phyloP scores from a whole-genome alignment of 92 coral and sea anemone species.

The Siderastrea siderea region DNA sequence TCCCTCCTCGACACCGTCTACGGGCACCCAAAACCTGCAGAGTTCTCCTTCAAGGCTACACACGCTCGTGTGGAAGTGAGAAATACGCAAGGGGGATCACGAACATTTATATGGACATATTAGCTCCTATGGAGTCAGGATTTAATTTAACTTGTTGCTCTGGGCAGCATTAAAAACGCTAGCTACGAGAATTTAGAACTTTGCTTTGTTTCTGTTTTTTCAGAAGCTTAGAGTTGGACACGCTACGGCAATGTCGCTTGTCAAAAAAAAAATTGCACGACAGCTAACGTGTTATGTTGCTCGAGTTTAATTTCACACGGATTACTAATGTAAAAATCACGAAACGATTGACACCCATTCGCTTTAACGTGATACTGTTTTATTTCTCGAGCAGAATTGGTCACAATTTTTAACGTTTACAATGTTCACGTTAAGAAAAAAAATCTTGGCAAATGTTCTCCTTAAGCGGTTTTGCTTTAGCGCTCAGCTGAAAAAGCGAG shows the following conservation, averaged over 20 bases:
- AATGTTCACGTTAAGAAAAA: constrained; percentile 1
- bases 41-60: constrained; percentile 71
- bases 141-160: constrained; percentile 16
- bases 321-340: constrained; percentile 15
- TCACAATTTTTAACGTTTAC: background rate
- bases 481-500: constrained; percentile 9
- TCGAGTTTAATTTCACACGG: constrained; percentile 25
- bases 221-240: constrained; percentile 14
- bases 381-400: constrained; percentile 9
- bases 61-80: constrained; percentile 82
- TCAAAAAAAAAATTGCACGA: background rate
- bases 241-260: background rate
- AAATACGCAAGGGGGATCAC: background rate
- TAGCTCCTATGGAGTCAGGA: constrained; percentile 47
- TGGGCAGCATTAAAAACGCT: constrained; percentile 31
- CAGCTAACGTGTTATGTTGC: background rate
- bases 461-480: background rate
- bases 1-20: constrained; percentile 40
- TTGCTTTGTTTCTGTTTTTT: constrained; percentile 25
- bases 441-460: background rate
- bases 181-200: background rate
- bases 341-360: constrained; percentile 31
- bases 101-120: constrained; percentile 15
- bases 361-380: background rate
- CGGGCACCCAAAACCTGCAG: constrained; percentile 38